A percentile compares a stretch with the other conserved stretches of the same genome.
These are phyloP conservation scores for Scartelaos histophorus DNA, from an alignment of 2,113 vertebrate genomes.

Conservation along the genomic window DNA sequence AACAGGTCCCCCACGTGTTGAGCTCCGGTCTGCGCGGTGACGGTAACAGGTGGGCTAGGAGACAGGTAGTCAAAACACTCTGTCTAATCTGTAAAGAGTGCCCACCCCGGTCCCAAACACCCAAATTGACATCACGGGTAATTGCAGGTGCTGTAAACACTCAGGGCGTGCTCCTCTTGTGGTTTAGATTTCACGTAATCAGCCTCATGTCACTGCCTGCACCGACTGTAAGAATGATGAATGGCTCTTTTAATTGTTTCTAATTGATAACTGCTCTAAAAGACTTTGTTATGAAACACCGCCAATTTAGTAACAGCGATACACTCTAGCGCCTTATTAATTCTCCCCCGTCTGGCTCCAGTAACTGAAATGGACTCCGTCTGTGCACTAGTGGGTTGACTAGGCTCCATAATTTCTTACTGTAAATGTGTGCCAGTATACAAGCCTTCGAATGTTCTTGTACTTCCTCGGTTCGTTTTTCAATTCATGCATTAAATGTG, in stretches of 20 bases:
- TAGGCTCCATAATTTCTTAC: conserved; percentile 32
- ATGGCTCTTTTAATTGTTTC: conserved; percentile 70
- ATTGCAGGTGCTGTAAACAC: conserved; percentile 22
- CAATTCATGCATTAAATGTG: background rate
- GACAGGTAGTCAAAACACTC: background rate
- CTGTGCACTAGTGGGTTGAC: conserved; percentile 51
- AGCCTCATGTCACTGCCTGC: conserved; percentile 36
- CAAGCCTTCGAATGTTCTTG: background rate
- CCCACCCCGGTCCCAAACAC: background rate
- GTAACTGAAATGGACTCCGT: conserved; percentile 46
- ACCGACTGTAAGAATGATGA: conserved; percentile 54
- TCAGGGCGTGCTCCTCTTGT: conserved; percentile 14
- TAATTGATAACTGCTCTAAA: conserved; percentile 68
- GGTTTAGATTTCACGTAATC: conserved; percentile 52
- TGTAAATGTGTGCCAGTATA: conserved; percentile 33
- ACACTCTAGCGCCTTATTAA: conserved; percentile 67
- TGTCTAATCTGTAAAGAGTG: background rate
- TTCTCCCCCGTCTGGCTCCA: conserved; percentile 59
- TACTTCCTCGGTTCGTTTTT: background rate
- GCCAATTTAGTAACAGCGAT: conserved; percentile 69
- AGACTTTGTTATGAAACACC: conserved; percentile 70
- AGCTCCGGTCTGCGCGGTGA: background rate
- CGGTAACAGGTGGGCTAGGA: too few relatives aligned
- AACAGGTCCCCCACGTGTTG: background rate
- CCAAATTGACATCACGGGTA: background rate